Percentiles rank a stretch among this genome's conserved stretches.
Evolutionary conservation across 2,888 invertebrate species (phyloP).

Genomic region (Sycophila texana): DNA sequence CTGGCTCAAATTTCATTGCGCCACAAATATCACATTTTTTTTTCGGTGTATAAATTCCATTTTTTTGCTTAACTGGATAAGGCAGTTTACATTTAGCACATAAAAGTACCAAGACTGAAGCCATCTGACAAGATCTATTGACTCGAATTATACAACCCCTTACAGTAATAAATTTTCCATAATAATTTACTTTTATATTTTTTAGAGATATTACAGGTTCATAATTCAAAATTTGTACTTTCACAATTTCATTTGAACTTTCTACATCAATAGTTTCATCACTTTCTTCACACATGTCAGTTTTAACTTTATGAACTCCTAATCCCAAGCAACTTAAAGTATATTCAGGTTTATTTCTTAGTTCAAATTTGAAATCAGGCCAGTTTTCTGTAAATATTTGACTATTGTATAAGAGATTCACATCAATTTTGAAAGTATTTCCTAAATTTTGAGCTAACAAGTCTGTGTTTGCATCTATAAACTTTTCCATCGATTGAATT

Average conservation of each 20-base stretch:
- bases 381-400: slow-evolving; percentile 79
- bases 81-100: slow-evolving; percentile 81
- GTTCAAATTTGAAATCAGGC: slow-evolving; percentile 81
- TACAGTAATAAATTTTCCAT: slow-evolving; percentile 87
- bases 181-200: slow-evolving; percentile 84
- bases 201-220: slow-evolving; percentile 82
- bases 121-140: slow-evolving; percentile 84
- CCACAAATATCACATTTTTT: slow-evolving; percentile 80
- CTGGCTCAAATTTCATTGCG: slow-evolving; percentile 80
- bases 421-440: slow-evolving; percentile 79
- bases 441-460: slow-evolving; percentile 79
- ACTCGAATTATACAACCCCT: slow-evolving; percentile 91
- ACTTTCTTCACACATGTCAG: slow-evolving; percentile 29
- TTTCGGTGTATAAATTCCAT: slow-evolving; percentile 79
- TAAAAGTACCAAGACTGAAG: slow-evolving; percentile 86
- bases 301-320: slow-evolving; percentile 86
- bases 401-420: slow-evolving; percentile 79
- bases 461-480: slow-evolving; percentile 76
- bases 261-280: slow-evolving; percentile 65
- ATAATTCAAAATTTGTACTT: slow-evolving; percentile 81
- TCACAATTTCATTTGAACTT: slow-evolving; percentile 75
- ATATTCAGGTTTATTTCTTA: slow-evolving; percentile 82
- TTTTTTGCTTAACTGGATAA: slow-evolving; percentile 76
- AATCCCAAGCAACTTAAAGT: slow-evolving; percentile 85
- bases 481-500: slow-evolving; percentile 78